Conservation (phyloP, 2,113 vertebrate genomes). For the Hyperopisus bebe region DNA sequence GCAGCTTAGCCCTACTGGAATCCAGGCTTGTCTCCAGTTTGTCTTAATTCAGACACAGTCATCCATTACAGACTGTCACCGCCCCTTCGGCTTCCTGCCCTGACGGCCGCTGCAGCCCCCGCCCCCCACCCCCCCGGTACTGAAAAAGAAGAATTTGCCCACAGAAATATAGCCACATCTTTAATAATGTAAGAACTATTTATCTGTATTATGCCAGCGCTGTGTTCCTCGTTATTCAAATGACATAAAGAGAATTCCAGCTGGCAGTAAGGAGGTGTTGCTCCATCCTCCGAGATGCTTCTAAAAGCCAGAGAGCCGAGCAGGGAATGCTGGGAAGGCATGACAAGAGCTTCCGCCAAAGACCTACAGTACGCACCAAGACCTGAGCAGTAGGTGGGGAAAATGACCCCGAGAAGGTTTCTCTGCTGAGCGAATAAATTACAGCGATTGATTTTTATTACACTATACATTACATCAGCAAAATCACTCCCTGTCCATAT, state of each 20-base stretch:
- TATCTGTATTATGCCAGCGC: neutral
- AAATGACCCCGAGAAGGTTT: neutral
- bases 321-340: neutral
- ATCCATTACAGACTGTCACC: slow-evolving; percentile 59
- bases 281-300: neutral
- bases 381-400: neutral
- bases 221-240: neutral
- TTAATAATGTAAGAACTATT: neutral
- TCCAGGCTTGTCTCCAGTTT: slow-evolving; percentile 53
- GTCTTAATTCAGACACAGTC: slow-evolving; percentile 52
- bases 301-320: neutral
- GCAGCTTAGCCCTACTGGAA: slow-evolving; percentile 52
- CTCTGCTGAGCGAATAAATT: neutral
- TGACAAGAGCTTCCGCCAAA: neutral
- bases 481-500: neutral
- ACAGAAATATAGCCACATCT: neutral
- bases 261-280: neutral
- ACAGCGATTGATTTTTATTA: neutral
- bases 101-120: slow-evolving; percentile 22
- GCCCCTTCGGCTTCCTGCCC: slow-evolving; percentile 21
- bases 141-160: neutral
- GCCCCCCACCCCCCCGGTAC: neutral
- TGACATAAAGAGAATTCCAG: neutral
- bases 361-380: neutral
- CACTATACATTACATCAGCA: slow-evolving; percentile 8